Conservation (phyloP, 2,113 vertebrate species). For the Blennius ocellaris region DNA sequence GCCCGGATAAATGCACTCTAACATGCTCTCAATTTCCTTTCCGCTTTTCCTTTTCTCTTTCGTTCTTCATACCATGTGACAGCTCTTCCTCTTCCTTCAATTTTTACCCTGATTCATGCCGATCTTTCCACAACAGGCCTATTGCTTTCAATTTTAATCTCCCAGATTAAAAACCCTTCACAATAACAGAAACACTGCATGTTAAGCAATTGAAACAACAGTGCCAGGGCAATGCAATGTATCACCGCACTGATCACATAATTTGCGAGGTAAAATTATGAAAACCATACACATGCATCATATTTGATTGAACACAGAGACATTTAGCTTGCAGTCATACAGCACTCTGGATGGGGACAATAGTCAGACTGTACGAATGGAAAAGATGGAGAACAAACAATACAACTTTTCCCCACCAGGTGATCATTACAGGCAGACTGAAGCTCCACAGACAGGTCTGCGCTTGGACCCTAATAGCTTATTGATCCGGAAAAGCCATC, state of each 20-base stretch:
- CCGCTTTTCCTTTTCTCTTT: background rate
- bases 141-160: slow-evolving; percentile 7
- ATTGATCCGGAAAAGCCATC: slow-evolving; percentile 66
- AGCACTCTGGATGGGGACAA: background rate
- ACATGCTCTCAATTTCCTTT: slow-evolving; percentile 9
- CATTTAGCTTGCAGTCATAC: background rate
- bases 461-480: slow-evolving; percentile 66
- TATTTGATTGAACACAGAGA: background rate
- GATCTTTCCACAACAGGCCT: background rate
- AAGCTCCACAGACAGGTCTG: slow-evolving; percentile 31
- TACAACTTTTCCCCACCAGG: too few relatives aligned
- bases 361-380: background rate
- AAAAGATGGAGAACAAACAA: background rate
- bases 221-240: background rate
- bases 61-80: background rate
- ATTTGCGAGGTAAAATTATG: slow-evolving; percentile 11
- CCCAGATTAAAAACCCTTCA: background rate
- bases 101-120: background rate
- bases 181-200: background rate
- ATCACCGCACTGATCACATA: background rate
- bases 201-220: background rate
- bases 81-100: background rate
- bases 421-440: slow-evolving; percentile 28
- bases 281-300: slow-evolving; percentile 14
- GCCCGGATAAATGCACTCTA: slow-evolving; percentile 19